These are phyloP conservation scores for Mormyrops attenuatus DNA, from an alignment of 2,797 vertebrate genomes.

Conservation along the genomic window DNA sequence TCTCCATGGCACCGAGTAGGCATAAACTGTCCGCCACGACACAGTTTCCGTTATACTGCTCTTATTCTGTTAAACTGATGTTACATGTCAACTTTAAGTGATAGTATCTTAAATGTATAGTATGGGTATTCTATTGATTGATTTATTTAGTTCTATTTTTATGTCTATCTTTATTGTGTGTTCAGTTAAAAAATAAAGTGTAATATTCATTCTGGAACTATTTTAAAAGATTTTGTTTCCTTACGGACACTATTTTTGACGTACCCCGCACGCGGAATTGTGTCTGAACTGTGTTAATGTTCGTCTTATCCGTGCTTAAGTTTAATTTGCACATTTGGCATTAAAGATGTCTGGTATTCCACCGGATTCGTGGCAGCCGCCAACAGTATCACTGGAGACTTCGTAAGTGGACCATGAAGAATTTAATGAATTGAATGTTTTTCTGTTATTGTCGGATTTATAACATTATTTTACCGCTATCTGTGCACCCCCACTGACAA, in stretches of 20 bases:
- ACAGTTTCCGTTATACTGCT: not conserved
- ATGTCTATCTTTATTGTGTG: not conserved
- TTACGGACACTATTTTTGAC: not conserved
- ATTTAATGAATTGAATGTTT: not conserved
- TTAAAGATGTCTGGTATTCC: conserved; percentile 67
- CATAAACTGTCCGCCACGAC: not conserved
- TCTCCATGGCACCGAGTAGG: not conserved
- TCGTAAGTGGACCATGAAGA: conserved; percentile 55
- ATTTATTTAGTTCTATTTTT: not conserved
- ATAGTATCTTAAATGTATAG: not conserved
- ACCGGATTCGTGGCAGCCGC: conserved; percentile 84
- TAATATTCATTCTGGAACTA: not conserved
- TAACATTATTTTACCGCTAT: not conserved
- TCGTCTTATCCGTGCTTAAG: not conserved
- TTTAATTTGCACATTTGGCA: not conserved
- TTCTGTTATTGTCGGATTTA: not conserved
- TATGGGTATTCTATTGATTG: not conserved
- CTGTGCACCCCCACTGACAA: not conserved
- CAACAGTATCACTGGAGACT: conserved; percentile 67
- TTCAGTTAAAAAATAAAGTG: not conserved
- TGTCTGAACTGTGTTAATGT: not conserved
- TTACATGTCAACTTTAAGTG: not conserved
- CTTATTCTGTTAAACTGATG: not conserved
- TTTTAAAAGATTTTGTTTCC: not conserved
- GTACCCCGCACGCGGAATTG: not conserved